Base-by-base conservation (phyloP, 2,888 invertebrate species). In the Phasia obesa region DNA sequence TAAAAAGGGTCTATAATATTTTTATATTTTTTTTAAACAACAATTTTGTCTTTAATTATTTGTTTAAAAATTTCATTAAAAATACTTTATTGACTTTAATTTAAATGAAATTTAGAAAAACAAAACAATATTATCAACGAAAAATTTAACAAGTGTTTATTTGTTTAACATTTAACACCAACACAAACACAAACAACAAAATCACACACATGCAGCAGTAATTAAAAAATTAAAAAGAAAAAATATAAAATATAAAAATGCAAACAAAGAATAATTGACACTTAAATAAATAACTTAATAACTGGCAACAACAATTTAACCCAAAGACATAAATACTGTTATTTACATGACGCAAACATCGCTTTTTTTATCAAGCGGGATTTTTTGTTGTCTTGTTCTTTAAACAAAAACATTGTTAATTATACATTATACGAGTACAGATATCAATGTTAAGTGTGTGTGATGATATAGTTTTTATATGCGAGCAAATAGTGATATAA, bases 281-380 rank as follows among this genome's bases (percentile, higher is more conserved):
- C 25, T 57, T 59, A 42, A 59, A 51, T 67, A 67, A 67, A 42
- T 49, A 76, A 44, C 53, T 19, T 31, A 64, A 44, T 44, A 27
- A 59, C 17, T 47, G 13, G 17, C 42, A 55, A 55, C 44, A 64
- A 31, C 44, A 57, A 59, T 67, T 76, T 59, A 76, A 49, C 59
- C 42, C 21, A 49, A 57, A 76, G 67, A 42, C 49, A 31, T 71
- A 59, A 57, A 49, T 38, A 51, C n/a, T 42, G 19, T 59, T 67
- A 76, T 76, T 76, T 76, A 67, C 65, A 57, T 31, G 4, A 15
- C 44, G 38, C 35, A 74, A 74, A 67, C 38, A 67, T 19, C 42
- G 19, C 17, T 13, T 38, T 51, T 51, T 35, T 51, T 19, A 73
- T 73, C 62, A 62, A 62, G 44, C 31, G 74, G 49, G 27, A 59